A percentile compares a stretch with the other conserved stretches of the same genome.
Evolutionary conservation across 2,113 vertebrate genomes (phyloP).

Genomic region (Entelurus aequoreus): DNA sequence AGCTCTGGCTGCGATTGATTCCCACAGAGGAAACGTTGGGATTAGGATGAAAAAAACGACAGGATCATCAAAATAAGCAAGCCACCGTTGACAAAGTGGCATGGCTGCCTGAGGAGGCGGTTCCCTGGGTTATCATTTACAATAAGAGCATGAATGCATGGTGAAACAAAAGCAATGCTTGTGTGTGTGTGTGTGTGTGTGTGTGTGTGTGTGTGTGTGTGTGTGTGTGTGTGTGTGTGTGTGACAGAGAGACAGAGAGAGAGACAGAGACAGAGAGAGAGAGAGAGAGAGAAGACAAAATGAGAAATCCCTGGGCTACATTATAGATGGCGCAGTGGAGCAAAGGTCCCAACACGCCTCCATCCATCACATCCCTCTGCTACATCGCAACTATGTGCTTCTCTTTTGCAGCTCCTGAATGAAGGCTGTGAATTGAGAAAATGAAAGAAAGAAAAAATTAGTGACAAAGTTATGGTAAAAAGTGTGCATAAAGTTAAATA

Average conservation of each 20-base stretch:
- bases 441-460: constrained; percentile 1
- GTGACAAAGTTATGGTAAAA: neutral
- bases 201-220: constrained; percentile 15
- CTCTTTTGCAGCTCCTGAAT: constrained; percentile 84
- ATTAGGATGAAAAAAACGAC: constrained; percentile 20
- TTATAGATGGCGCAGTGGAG: constrained; percentile 40
- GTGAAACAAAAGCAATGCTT: constrained; percentile 38
- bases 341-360: constrained; percentile 33
- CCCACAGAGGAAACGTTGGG: constrained; percentile 24
- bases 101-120: constrained; percentile 28
- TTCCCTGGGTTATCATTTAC: constrained; percentile 55
- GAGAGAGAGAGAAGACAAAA: constrained; percentile 35
- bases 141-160: constrained; percentile 46
- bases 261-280: constrained; percentile 27
- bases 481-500: neutral
- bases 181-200: constrained; percentile 39
- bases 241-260: constrained; percentile 29
- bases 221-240: constrained; percentile 33
- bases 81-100: constrained; percentile 35
- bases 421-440: constrained; percentile 70
- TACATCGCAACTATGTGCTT: constrained; percentile 74
- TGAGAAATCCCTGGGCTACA: constrained; percentile 70
- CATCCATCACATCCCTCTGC: constrained; percentile 42
- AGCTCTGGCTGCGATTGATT: constrained; percentile 29
- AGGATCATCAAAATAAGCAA: constrained; percentile 19